Percentiles rank a stretch among this genome's conserved stretches.
phyloP scores from a whole-genome alignment of 2,888 invertebrate genomes.

The Monopis laevigella region DNA sequence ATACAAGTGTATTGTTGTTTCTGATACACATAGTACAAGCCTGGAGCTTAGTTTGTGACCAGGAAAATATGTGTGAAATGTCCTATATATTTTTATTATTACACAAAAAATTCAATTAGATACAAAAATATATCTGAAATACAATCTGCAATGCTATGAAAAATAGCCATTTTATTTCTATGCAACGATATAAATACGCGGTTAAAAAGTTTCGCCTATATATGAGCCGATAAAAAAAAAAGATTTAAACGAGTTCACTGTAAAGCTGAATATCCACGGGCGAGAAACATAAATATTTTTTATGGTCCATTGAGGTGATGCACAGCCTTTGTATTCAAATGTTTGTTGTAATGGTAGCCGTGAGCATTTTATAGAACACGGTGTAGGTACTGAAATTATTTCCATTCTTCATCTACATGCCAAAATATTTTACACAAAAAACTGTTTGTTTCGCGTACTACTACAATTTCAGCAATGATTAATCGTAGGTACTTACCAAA shows the following conservation, averaged over 20 bases:
- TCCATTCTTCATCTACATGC: conserved; percentile 6
- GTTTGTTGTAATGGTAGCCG: conserved; percentile 52
- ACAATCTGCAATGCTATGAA: too few species aligned
- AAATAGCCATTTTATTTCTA: too few species aligned
- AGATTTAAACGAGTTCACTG: conserved; percentile 53
- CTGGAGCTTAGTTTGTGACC: too few species aligned
- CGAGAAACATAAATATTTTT: conserved; percentile 63
- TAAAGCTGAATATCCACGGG: conserved; percentile 45
- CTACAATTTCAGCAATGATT: neutral
- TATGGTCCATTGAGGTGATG: conserved; percentile 66
- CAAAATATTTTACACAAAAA: conserved; percentile 10
- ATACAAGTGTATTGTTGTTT: too few species aligned
- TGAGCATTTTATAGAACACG: conserved; percentile 36
- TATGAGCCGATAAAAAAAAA: conserved; percentile 27
- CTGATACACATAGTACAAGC: too few species aligned
- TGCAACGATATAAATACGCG: neutral
- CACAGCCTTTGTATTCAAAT: conserved; percentile 64
- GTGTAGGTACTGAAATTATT: conserved; percentile 22
- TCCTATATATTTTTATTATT: too few species aligned
- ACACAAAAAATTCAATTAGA: too few species aligned
- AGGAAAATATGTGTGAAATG: too few species aligned
- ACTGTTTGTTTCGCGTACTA: neutral
- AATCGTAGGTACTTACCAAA: conserved; percentile 49
- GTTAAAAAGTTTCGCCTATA: conserved; percentile 8
- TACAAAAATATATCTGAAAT: too few species aligned